Evolutionary conservation across 1,140 invertebrate species (phyloP).

Genomic region (Drosophila miranda): DNA sequence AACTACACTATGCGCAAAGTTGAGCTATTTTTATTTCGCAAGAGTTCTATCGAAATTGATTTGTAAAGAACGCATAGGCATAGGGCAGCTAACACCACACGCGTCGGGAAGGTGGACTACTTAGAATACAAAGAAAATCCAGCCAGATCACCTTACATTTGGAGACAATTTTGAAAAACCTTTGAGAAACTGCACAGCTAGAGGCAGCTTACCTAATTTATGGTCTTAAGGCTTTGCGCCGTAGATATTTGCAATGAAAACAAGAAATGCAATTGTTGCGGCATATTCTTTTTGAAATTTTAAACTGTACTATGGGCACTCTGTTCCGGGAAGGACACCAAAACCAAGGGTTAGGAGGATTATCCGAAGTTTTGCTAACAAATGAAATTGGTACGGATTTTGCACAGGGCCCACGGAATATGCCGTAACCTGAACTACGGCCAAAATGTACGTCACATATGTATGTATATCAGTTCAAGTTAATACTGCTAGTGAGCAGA

Average conservation of each 20-base stretch:
- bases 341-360: slow-evolving; percentile 63
- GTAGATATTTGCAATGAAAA: slow-evolving; percentile 3
- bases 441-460: background rate
- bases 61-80: slow-evolving; percentile 44
- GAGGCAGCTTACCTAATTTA: slow-evolving; percentile 70
- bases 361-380: slow-evolving; percentile 49
- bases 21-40: slow-evolving; percentile 2
- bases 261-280: slow-evolving; percentile 48
- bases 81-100: slow-evolving; percentile 45
- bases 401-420: background rate
- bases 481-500: slow-evolving; percentile 21
- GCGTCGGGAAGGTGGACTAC: slow-evolving; percentile 13
- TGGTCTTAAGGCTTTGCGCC: slow-evolving; percentile 7
- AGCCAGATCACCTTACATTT: slow-evolving; percentile 28
- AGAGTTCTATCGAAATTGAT: slow-evolving; percentile 41
- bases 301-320: slow-evolving; percentile 17
- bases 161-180: slow-evolving; percentile 5
- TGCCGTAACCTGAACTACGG: slow-evolving; percentile 20
- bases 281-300: slow-evolving; percentile 56
- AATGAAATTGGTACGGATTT: slow-evolving; percentile 61
- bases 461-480: slow-evolving; percentile 1
- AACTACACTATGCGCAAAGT: slow-evolving; percentile 25
- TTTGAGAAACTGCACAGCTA: slow-evolving; percentile 44
- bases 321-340: slow-evolving; percentile 26
- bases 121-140: slow-evolving; percentile 25